A percentile compares a stretch with the other conserved stretches of the same genome.
These are phyloP conservation scores for Amphibalanus amphitrite DNA, from an alignment of 1,140 invertebrate genomes.

Conservation along the genomic window DNA sequence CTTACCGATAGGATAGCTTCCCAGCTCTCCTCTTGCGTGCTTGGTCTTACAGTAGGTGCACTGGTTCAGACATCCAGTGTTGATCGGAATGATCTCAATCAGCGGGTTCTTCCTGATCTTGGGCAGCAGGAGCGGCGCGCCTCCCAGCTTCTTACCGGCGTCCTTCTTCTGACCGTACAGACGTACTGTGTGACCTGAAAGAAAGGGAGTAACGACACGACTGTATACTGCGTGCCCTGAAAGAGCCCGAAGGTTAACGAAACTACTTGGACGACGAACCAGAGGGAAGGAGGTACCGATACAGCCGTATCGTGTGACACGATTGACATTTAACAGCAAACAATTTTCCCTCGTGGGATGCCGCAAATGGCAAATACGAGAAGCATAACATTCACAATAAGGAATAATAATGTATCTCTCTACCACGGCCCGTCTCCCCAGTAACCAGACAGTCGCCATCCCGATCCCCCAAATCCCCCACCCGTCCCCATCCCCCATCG, in stretches of 20 bases:
- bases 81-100: slow-evolving; percentile 95
- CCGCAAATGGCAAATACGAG: too few species aligned
- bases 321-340: too few species aligned
- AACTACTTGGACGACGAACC: too few species aligned
- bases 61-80: slow-evolving; percentile 92
- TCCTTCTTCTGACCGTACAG: slow-evolving; percentile 60
- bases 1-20: slow-evolving; percentile 61
- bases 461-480: too few species aligned
- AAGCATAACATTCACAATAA: too few species aligned
- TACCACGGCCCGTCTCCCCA: too few species aligned
- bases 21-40: slow-evolving; percentile 85
- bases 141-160: slow-evolving; percentile 61
- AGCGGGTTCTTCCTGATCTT: slow-evolving; percentile 90
- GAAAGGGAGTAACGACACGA: too few species aligned
- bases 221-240: too few species aligned
- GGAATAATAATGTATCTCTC: too few species aligned
- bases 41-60: slow-evolving; percentile 99
- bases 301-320: background rate
- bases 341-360: too few species aligned
- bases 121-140: slow-evolving; percentile 66
- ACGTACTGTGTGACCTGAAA: slow-evolving; percentile 52
- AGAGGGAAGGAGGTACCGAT: background rate
- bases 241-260: too few species aligned
- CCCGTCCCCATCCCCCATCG: slow-evolving; percentile 2
- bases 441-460: too few species aligned